Base-by-base conservation (phyloP, 2,113 vertebrate species). In the Brienomyrus longianalis region DNA sequence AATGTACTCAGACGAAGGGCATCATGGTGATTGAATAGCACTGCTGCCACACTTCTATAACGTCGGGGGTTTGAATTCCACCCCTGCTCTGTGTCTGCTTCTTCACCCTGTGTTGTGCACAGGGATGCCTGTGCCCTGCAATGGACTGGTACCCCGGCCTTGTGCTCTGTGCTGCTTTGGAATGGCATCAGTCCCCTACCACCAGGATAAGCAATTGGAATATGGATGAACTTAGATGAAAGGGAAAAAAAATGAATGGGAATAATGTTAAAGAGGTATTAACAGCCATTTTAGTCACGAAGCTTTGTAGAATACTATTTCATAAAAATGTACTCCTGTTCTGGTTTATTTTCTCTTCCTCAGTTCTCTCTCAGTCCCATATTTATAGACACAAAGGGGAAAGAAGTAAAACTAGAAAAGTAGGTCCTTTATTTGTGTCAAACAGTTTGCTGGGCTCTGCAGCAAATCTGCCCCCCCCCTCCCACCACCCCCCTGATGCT, bases 371-470 rank as follows among this genome's bases (percentile, higher is more conserved):
- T 39, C 31, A 15, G 5, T 80, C 5, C 74, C 74, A 43, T 48
- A 87, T 87, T 87, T 35, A 54, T 35, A 54, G 51, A n/a, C 85
- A 87, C 85, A 87, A 70, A 27, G 50, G 27, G 51, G 13, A 87
- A 56, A 87, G 39, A 87, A 87, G 51, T 31, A 48, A 47, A 23
- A 84, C 17, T 85, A 19, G 43, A 59, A 84, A 89, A 89, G 80
- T 80, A 84, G 89, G 70, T 48, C 52, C 59, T 85, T 89, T 85
- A 85, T 89, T 85, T 89, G 77, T 89, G 89, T 84, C 80, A 89
- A 47, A 27, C 31, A 52, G 31, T 84, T 89, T 51, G 15, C 74
- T 31, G 52, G 80, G 39, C 23, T 52, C 21, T 85, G 89, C 52
- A 62, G 19, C 31, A n/a, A 35, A 21, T 19, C 80, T 15, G 5